These are phyloP conservation scores for Cheilosia vernalis DNA, from an alignment of 2,888 invertebrate genomes.

Conservation along the genomic window DNA sequence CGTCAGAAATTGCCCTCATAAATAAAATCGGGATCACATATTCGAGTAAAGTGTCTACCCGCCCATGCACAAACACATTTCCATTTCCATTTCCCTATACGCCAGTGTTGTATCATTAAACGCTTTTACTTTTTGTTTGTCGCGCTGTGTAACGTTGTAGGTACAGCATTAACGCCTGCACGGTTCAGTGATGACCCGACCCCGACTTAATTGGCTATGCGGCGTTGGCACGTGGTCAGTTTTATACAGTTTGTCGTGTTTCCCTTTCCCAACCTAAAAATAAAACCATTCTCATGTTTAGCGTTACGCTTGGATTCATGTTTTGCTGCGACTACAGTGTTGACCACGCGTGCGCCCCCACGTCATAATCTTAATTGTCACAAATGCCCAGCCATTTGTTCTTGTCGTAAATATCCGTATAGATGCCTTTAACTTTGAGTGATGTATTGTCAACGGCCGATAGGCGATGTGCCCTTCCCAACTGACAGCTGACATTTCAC, in stretches of 20 bases:
- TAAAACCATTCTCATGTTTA: neutral
- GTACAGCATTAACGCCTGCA: conserved; percentile 66
- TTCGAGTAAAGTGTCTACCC: neutral
- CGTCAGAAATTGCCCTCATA: conserved; percentile 47
- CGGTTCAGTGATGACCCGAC: conserved; percentile 55
- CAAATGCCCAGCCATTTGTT: conserved; percentile 41
- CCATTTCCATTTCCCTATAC: neutral
- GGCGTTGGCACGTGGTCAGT: conserved; percentile 46
- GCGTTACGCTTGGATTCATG: conserved; percentile 25
- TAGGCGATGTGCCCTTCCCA: too few species aligned
- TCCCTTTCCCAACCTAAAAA: neutral
- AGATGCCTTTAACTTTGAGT: too few species aligned
- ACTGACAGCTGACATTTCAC: conserved; percentile 33
- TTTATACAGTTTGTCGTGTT: conserved; percentile 3
- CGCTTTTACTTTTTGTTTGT: conserved; percentile 53
- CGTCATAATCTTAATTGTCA: conserved; percentile 54
- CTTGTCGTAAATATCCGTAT: too few species aligned
- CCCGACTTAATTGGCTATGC: conserved; percentile 26
- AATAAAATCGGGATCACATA: conserved; percentile 37
- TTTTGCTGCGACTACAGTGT: conserved; percentile 6
- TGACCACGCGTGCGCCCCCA: conserved; percentile 48
- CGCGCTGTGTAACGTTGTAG: conserved; percentile 22
- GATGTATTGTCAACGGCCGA: too few species aligned
- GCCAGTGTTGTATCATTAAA: conserved; percentile 9
- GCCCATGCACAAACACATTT: conserved; percentile 2